These are phyloP conservation scores for Drosophila pseudotalamancana DNA, from an alignment of 2,888 invertebrate genomes.

Conservation along the genomic window DNA sequence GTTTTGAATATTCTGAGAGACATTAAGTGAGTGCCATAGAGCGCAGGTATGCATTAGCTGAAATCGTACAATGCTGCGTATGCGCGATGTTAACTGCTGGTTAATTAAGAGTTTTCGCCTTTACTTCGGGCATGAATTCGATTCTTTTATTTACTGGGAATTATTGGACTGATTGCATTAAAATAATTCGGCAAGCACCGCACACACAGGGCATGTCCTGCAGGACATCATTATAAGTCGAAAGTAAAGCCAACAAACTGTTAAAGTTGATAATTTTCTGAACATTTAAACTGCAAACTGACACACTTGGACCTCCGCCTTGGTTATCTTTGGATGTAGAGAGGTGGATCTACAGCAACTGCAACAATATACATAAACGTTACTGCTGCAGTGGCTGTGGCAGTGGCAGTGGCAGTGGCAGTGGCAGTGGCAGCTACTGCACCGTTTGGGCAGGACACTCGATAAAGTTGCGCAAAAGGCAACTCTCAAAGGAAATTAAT, in stretches of 20 bases:
- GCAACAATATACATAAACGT: slow-evolving; percentile 69
- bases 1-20: slow-evolving; percentile 22
- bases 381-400: slow-evolving; percentile 47
- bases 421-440: slow-evolving; percentile 13
- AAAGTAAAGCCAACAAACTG: slow-evolving; percentile 47
- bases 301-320: slow-evolving; percentile 55
- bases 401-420: slow-evolving; percentile 25
- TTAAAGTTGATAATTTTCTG: slow-evolving; percentile 73
- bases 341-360: slow-evolving; percentile 14
- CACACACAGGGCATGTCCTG: slow-evolving; percentile 32
- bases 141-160: slow-evolving; percentile 27
- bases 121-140: slow-evolving; percentile 16
- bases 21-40: slow-evolving; percentile 8
- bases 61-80: slow-evolving; percentile 42
- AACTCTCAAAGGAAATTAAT: slow-evolving; percentile 76
- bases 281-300: slow-evolving; percentile 69
- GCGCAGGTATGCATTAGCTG: slow-evolving; percentile 17
- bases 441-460: slow-evolving; percentile 56
- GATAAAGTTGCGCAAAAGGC: slow-evolving; percentile 73
- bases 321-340: not conserved
- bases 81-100: slow-evolving; percentile 50
- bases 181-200: slow-evolving; percentile 39
- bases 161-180: slow-evolving; percentile 59
- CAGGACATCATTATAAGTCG: slow-evolving; percentile 68
- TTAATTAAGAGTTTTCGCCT: slow-evolving; percentile 64